Evolutionary conservation across 1,140 invertebrate genomes (phyloP).

Genomic region (Trachymyrmex septentrionalis): DNA sequence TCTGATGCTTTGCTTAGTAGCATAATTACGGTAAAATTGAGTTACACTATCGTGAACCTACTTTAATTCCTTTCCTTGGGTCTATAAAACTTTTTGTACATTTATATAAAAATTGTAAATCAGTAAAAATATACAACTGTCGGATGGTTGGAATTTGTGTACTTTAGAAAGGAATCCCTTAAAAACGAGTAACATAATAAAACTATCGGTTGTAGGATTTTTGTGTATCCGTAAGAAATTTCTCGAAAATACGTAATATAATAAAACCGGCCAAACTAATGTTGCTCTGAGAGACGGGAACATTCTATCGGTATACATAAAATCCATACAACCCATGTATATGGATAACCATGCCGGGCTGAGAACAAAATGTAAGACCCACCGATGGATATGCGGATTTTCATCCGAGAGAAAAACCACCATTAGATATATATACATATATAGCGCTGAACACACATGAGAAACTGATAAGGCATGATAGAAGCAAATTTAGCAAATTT

Average conservation of each 20-base stretch:
- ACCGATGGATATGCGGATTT: conserved; percentile 4
- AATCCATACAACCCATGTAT: background rate
- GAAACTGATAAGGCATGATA: background rate
- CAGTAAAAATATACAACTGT: background rate
- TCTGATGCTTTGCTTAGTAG: background rate
- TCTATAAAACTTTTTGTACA: background rate
- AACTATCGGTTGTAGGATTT: background rate
- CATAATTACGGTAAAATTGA: background rate
- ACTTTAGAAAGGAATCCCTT: background rate
- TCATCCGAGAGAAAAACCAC: background rate
- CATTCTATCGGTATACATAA: conserved; percentile 4
- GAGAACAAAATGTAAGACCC: conserved; percentile 7
- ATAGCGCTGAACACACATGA: background rate
- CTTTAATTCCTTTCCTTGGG: background rate
- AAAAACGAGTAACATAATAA: background rate
- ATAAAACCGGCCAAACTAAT: conserved; percentile 1
- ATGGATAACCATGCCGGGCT: no score
- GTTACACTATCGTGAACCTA: background rate
- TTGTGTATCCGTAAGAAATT: background rate
- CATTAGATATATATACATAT: background rate
- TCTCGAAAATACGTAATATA: conserved; percentile 16
- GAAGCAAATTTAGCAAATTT: background rate
- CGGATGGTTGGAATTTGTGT: background rate
- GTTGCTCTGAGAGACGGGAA: background rate
- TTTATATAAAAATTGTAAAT: background rate